Evolutionary conservation across 2,888 invertebrate genomes (phyloP).

Genomic region (Ochropacha duplaris): DNA sequence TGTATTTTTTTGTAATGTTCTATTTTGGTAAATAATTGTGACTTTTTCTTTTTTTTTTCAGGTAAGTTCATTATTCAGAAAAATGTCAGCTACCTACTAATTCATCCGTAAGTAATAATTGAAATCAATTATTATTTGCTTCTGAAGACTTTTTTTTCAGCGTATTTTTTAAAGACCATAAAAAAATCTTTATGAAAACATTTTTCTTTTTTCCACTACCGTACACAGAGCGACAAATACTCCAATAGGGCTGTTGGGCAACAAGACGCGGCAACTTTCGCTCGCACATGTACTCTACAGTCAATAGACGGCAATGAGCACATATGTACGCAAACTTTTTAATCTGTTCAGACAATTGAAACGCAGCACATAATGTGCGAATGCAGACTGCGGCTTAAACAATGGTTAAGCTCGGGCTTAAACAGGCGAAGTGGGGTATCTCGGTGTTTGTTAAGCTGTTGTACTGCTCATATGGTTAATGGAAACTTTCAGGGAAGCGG

Average conservation of each 20-base stretch:
- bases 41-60: conserved; percentile 22
- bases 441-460: conserved; percentile 12
- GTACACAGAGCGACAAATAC: not conserved
- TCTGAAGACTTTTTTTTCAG: too few relatives aligned
- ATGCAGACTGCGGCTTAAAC: conserved; percentile 31
- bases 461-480: not conserved
- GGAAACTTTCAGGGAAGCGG: conserved; percentile 24
- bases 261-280: not conserved
- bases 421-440: conserved; percentile 67
- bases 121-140: not conserved
- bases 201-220: too few relatives aligned
- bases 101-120: not conserved
- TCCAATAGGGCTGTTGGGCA: not conserved
- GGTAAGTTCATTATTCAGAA: conserved; percentile 32
- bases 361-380: conserved; percentile 48
- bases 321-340: conserved; percentile 49
- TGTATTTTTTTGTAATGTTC: not conserved
- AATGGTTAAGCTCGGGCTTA: conserved; percentile 57
- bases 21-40: not conserved
- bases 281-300: conserved; percentile 9
- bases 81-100: not conserved
- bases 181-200: too few relatives aligned
- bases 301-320: conserved; percentile 36
- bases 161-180: too few relatives aligned
- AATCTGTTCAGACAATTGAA: conserved; percentile 56